These are phyloP conservation scores for Muraenolepis orangiensis DNA, from an alignment of 2,797 vertebrate species.

Conservation along the genomic window DNA sequence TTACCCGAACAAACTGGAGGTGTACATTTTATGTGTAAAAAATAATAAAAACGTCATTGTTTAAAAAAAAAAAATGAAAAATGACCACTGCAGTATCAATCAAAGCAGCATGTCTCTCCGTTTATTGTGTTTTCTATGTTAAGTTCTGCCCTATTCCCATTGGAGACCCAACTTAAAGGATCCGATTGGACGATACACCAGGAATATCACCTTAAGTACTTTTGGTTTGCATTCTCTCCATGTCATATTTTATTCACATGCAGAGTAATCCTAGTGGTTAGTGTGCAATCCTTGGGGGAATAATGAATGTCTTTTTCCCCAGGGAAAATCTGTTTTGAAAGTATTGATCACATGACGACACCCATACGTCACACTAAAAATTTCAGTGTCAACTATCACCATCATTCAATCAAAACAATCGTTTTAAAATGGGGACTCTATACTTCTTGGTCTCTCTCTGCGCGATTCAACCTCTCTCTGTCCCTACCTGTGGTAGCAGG, in stretches of 20 bases:
- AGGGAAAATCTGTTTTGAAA: no score
- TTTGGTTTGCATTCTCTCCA: background rate
- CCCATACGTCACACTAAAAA: background rate
- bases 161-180: conserved; percentile 19
- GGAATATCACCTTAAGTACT: conserved; percentile 28
- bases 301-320: no score
- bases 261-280: no score
- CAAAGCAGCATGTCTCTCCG: conserved; percentile 31
- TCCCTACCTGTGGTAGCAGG: no score
- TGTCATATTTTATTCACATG: no score
- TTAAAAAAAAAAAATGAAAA: conserved; percentile 6
- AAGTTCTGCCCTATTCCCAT: conserved; percentile 24
- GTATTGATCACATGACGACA: no score
- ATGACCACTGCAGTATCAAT: background rate
- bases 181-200: background rate
- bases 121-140: conserved; percentile 38
- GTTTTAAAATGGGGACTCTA: no score
- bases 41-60: conserved; percentile 12
- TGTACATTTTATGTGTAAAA: conserved; percentile 54
- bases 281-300: no score
- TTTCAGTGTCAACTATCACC: no score
- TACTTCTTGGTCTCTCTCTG: no score
- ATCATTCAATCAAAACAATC: no score
- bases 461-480: no score
- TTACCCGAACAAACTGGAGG: conserved; percentile 27